These are phyloP conservation scores for Heteromyza rotundicornis DNA, from an alignment of 2,888 invertebrate genomes.

Conservation along the genomic window DNA sequence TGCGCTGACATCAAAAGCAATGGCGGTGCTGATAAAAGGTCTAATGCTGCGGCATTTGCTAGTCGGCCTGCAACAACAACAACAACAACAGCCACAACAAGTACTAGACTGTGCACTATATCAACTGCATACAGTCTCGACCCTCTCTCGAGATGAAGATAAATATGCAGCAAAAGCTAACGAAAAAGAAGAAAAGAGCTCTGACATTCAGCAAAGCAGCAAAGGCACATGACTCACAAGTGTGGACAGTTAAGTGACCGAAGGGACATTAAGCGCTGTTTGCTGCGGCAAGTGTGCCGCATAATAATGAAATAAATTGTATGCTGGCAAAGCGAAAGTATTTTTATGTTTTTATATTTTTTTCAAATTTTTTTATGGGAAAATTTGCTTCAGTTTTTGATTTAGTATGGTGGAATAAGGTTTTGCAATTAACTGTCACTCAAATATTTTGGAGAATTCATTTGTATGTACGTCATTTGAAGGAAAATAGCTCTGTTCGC, in stretches of 20 bases:
- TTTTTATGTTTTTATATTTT: not conserved
- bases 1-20: slow-evolving; percentile 23
- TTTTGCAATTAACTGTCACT: not conserved
- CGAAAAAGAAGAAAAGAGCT: slow-evolving; percentile 8
- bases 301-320: not conserved
- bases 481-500: no score
- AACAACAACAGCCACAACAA: slow-evolving; percentile 1
- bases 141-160: slow-evolving; percentile 40
- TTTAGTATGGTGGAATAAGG: not conserved
- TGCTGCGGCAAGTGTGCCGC: slow-evolving; percentile 11
- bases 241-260: slow-evolving; percentile 43
- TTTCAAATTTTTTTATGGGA: no score
- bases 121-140: slow-evolving; percentile 44
- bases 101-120: slow-evolving; percentile 24
- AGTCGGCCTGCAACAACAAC: not conserved
- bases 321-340: not conserved
- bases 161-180: slow-evolving; percentile 44
- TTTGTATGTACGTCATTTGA: no score
- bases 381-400: no score
- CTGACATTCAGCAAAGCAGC: not conserved
- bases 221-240: slow-evolving; percentile 12
- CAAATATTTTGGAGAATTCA: not conserved
- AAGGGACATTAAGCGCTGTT: slow-evolving; percentile 44
- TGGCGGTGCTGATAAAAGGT: not conserved
- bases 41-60: slow-evolving; percentile 1